Conservation (phyloP, 2,113 vertebrate species). For the Oryzias celebensis region DNA sequence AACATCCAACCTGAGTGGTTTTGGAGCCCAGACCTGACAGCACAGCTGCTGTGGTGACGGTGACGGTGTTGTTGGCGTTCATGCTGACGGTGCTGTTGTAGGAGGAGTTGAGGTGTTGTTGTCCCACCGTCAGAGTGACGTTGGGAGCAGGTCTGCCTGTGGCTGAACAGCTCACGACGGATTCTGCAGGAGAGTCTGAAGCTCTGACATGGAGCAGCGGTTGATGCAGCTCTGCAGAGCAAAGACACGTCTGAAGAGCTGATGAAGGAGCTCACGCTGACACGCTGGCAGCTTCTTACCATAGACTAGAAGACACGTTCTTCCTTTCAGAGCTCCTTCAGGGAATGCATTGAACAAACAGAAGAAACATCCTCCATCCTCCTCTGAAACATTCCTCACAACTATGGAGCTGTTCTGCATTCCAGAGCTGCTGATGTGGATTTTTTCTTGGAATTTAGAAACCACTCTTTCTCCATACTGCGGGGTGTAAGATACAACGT, state of each 20-base stretch:
- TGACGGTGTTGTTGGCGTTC: constrained; percentile 38
- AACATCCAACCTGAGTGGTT: constrained; percentile 25
- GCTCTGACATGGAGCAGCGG: constrained; percentile 21
- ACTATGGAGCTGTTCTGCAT: constrained; percentile 33
- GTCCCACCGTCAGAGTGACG: constrained; percentile 2
- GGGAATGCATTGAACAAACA: constrained; percentile 49
- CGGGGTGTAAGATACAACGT: constrained; percentile 5
- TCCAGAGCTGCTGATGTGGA: constrained; percentile 2
- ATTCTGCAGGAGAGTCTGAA: neutral
- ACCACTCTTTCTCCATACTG: neutral
- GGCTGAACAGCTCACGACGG: constrained; percentile 45
- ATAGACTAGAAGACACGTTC: constrained; percentile 35
- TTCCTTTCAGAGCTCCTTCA: neutral
- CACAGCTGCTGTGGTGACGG: constrained; percentile 20
- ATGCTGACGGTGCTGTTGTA: neutral
- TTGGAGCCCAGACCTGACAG: neutral
- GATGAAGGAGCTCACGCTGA: neutral
- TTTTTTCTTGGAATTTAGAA: neutral
- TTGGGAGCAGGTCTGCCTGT: no score
- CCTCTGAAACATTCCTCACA: constrained; percentile 18
- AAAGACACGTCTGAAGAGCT: neutral
- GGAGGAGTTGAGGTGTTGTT: neutral
- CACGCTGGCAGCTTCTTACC: constrained; percentile 21
- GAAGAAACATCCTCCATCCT: constrained; percentile 44
- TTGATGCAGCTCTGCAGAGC: constrained; percentile 44